Percentiles rank a stretch among this genome's conserved stretches.
Conservation (phyloP, 64 coral and sea anemone species). For the Hydrozoanthus tunicans region DNA sequence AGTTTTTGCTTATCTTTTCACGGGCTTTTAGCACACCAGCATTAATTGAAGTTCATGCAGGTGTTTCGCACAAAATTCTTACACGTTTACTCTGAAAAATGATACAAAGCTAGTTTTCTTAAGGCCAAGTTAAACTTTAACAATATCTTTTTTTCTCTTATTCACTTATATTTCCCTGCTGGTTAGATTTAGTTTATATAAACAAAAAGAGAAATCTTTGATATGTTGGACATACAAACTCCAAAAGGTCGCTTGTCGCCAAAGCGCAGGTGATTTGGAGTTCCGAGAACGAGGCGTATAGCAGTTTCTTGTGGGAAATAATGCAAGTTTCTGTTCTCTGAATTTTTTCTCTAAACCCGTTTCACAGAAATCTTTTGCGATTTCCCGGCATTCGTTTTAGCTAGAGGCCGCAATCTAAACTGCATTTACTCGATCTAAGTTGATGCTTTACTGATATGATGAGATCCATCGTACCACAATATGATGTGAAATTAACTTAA, state of each 20-base stretch:
- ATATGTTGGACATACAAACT: not conserved
- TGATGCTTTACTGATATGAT: conserved; percentile 40
- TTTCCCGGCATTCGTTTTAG: conserved; percentile 17
- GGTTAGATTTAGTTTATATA: not conserved
- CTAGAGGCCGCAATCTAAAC: conserved; percentile 12
- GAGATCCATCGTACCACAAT: conserved; percentile 26
- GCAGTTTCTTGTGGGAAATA: conserved; percentile 26
- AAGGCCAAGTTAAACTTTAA: not conserved
- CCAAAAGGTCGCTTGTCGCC: not conserved
- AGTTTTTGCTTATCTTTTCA: not conserved
- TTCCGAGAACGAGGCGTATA: not conserved
- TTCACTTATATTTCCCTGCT: conserved; percentile 24
- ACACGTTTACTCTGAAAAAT: conserved; percentile 9
- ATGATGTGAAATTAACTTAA: conserved; percentile 56
- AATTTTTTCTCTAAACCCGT: not conserved
- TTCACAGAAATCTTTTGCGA: not conserved
- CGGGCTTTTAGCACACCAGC: conserved; percentile 11
- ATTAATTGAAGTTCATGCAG: conserved; percentile 18
- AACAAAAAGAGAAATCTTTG: not conserved
- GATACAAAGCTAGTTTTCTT: conserved; percentile 3
- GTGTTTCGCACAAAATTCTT: conserved; percentile 14
- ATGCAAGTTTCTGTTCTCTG: not conserved
- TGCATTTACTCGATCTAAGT: conserved; percentile 43
- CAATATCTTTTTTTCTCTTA: not conserved
- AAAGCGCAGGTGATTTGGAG: not conserved